Evolutionary conservation across 2,888 invertebrate genomes (phyloP), one percentile per base, ranked within the genome.

Genomic region (Cordilura impudica): DNA sequence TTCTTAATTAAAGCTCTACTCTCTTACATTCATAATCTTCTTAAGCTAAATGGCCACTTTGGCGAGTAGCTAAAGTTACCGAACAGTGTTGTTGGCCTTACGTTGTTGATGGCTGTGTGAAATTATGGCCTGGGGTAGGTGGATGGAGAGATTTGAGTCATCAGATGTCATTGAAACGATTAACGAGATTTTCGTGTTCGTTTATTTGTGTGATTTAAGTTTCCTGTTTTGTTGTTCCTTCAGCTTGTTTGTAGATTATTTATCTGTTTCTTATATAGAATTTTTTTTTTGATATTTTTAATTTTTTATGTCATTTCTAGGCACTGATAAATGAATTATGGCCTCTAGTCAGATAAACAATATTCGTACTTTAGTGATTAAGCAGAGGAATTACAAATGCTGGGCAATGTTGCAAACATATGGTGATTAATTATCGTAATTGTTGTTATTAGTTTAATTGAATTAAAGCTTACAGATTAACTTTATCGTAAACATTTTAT

Each of bases 301-400:
- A 39, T 49, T 61, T 65, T 39, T 26, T 53, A 45, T 77, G 54
- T 65, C 71, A 66, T 74, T 70, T 65, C 51, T 54, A 53, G 78
- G 69, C 74, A 67, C 67, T 74, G 79, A 82, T 81, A 81, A 83
- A 83, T 83, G 81, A 82, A 83, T 82, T 81, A 82, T 78, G 67
- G 70, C 73, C 67, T 49, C 8, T 14, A 39, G 39, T 31, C 8
- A 66, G 19, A 43, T 14, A 49, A 5, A 49, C 16, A 43, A 26
- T n/a, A 71, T n/a, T n/a, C n/a, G n/a, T 61, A 72, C 43, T 73
- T 69, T 65, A 66, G 73, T 79, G 78, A 70, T 79, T 79, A 79
- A 66, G 67, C 19, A 39, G 12, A 31, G n/a, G 2, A 4, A 39
- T n/a, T 4, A 39, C n/a, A 19, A 47, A 63, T 61, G 54, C n/a